Percentiles rank a stretch among this genome's conserved stretches.
Conservation (phyloP, 2,797 vertebrate genomes). For the Alcedo quadribrachys region DNA sequence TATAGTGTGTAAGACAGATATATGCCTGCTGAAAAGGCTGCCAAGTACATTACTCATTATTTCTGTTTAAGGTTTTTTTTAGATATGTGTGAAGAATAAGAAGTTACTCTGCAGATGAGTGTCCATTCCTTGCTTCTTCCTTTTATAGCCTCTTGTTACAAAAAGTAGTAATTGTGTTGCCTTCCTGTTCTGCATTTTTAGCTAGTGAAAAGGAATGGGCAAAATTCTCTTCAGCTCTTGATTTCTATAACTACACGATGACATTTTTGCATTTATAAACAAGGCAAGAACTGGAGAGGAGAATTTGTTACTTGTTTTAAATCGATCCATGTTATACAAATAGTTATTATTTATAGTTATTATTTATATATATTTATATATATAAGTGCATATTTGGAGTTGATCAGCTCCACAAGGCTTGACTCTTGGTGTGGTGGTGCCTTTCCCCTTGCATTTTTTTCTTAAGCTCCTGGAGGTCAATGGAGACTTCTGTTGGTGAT, state of each 20-base stretch:
- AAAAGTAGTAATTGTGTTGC: background rate
- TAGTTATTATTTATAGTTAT: background rate
- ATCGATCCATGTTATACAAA: background rate
- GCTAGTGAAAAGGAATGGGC: background rate
- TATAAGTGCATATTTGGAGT: background rate
- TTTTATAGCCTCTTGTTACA: background rate
- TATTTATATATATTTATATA: no score
- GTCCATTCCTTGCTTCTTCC: background rate
- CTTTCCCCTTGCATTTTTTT: background rate
- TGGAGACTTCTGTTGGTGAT: background rate
- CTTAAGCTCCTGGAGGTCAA: background rate
- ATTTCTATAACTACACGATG: background rate
- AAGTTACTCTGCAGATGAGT: background rate
- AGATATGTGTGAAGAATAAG: background rate
- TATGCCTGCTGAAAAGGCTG: background rate
- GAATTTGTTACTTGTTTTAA: background rate
- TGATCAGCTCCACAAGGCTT: background rate
- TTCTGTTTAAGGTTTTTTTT: background rate
- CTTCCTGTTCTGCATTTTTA: background rate
- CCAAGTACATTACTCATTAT: background rate
- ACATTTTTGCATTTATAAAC: background rate
- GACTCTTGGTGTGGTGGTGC: background rate
- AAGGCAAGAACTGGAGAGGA: background rate
- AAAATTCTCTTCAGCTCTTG: background rate
- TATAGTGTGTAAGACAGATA: background rate